These are phyloP conservation scores for Poecilus cupreus DNA, from an alignment of 2,888 invertebrate species.

Conservation along the genomic window DNA sequence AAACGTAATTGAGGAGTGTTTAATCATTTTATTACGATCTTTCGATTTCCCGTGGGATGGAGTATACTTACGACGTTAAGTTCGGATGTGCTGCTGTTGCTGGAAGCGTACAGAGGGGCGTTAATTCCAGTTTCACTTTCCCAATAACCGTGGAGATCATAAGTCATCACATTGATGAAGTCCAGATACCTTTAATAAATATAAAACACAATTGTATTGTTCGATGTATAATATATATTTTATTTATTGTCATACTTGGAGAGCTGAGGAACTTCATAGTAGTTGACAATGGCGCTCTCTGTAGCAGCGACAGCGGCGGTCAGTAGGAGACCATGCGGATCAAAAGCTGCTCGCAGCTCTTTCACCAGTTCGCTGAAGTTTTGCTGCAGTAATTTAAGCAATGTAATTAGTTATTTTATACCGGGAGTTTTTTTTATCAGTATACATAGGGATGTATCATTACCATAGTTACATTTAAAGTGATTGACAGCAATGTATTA, in stretches of 20 bases:
- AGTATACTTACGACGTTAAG: too few relatives aligned
- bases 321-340: conserved; percentile 73
- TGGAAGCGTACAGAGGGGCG: too few relatives aligned
- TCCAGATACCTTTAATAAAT: conserved; percentile 75
- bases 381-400: conserved; percentile 60
- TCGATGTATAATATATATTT: too few relatives aligned
- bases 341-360: conserved; percentile 75
- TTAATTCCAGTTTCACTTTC: too few relatives aligned
- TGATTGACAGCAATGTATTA: too few relatives aligned
- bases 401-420: not conserved
- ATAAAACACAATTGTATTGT: too few relatives aligned
- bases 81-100: too few relatives aligned
- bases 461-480: too few relatives aligned
- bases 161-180: conserved; percentile 83
- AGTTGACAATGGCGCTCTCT: conserved; percentile 71
- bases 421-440: not conserved
- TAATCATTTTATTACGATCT: too few relatives aligned
- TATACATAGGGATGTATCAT: too few relatives aligned
- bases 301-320: conserved; percentile 78
- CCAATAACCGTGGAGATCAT: conserved; percentile 84
- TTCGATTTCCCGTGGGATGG: too few relatives aligned
- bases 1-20: too few relatives aligned
- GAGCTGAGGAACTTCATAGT: conserved; percentile 76
- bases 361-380: conserved; percentile 75
- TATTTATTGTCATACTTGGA: conserved; percentile 69